These are phyloP conservation scores for Stegodyphus dumicola DNA, from an alignment of 1,140 invertebrate genomes.

Conservation along the genomic window DNA sequence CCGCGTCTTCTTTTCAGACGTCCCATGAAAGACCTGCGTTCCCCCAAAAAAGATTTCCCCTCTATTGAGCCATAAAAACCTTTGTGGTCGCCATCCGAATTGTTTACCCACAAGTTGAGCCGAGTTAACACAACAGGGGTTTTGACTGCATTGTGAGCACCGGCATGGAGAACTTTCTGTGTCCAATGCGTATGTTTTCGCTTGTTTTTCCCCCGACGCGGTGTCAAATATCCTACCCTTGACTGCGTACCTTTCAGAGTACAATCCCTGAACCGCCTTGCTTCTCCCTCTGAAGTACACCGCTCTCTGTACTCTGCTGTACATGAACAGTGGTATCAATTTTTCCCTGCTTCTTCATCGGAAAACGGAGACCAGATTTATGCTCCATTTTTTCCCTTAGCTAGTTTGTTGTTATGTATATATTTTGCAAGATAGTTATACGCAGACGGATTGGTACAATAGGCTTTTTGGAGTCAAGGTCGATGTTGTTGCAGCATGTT, in stretches of 20 bases:
- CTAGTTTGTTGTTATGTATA: too few species aligned
- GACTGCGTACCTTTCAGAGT: slow-evolving; percentile 47
- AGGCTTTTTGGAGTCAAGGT: too few species aligned
- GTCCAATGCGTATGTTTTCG: slow-evolving; percentile 60
- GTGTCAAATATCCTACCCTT: slow-evolving; percentile 59
- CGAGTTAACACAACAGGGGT: slow-evolving; percentile 59
- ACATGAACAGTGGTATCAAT: slow-evolving; percentile 15
- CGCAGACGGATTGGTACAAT: too few species aligned
- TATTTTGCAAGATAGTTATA: too few species aligned
- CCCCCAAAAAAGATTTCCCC: background rate
- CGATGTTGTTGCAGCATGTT: too few species aligned
- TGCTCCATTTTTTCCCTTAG: too few species aligned
- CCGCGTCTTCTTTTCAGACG: slow-evolving; percentile 1
- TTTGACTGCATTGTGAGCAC: slow-evolving; percentile 53
- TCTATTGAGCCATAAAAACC: slow-evolving; percentile 47
- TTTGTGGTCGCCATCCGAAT: slow-evolving; percentile 55
- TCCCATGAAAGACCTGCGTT: background rate
- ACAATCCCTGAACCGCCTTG: background rate
- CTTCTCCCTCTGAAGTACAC: slow-evolving; percentile 44
- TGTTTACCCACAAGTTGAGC: slow-evolving; percentile 59
- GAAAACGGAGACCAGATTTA: background rate
- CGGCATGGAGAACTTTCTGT: slow-evolving; percentile 26
- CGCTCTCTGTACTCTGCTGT: slow-evolving; percentile 17
- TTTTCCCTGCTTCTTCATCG: slow-evolving; percentile 20
- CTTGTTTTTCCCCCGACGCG: slow-evolving; percentile 53